Evolutionary conservation across 2,113 vertebrate species (phyloP), one percentile per base, ranked within the genome.

Genomic region (Oophaga pumilio): DNA sequence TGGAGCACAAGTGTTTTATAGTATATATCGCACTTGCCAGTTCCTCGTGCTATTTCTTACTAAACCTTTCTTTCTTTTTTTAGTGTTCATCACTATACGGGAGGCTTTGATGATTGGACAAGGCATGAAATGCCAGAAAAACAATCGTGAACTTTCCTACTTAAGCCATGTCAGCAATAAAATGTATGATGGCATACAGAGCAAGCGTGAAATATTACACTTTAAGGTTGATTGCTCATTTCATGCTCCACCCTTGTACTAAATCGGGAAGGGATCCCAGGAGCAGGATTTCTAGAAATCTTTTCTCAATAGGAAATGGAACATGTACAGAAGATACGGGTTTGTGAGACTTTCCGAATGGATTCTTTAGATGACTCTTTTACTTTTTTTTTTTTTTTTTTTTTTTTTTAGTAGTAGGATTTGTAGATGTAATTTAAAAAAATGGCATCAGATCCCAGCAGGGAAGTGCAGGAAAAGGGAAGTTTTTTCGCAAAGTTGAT

Each of bases 51-150:
- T 9, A 66, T 9, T 22, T 62, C 6, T 62, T 8, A 62, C 60
- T n/a, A 56, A 1, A 56, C 17, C 1, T 17, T 73, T 73, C 43
- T 57, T 26, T 11, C 62, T 0, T 89, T 4, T 95, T 96, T 90
- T 92, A 99, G 97, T 85, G 95, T 90, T 91, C 95, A 94, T 87
- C 92, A 98, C 81, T 99, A 95, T 89, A 91, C 92, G 17, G 97
- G 97, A 87, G 98, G 98, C 92, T 98, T 96, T 96, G 91, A 97
- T 12, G 97, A 97, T 56, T 99, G 98, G 98, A 84, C 91, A 76
- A 93, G 93, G 77, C 93, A 92, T 89, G 97, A 99, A 92, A 90
- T 92, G 84, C 74, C 93, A 87, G 89, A 92, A 82, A 91, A 91
- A 91, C 93, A 94, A 91, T 12, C 85, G 71, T 92, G 86, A 94